Percentiles rank a stretch among this genome's conserved stretches.
Conservation (phyloP, 92 coral and sea anemone genomes). For the Palythoa grandis region DNA sequence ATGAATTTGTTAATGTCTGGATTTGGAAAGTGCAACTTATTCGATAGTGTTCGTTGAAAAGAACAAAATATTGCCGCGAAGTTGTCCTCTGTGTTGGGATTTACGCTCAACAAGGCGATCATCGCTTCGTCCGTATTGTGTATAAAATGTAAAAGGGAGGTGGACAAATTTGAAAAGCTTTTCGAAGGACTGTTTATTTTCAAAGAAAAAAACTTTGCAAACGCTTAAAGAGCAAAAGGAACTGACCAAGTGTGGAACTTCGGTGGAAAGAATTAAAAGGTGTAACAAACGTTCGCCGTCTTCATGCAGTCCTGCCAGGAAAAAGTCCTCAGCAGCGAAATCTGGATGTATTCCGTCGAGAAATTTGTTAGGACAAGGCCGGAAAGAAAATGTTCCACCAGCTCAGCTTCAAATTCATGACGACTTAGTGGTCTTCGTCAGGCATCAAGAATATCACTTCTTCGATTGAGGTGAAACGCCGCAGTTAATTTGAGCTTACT, state of each 20-base stretch:
- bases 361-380: neutral
- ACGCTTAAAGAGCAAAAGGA: neutral
- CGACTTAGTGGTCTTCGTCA: neutral
- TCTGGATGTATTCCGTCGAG: neutral
- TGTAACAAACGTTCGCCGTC: neutral
- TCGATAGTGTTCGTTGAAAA: constrained; percentile 13
- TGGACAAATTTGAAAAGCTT: neutral
- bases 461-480: too few species aligned
- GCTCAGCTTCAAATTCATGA: neutral
- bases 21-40: constrained; percentile 28
- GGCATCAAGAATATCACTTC: neutral
- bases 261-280: neutral
- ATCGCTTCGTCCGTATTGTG: neutral
- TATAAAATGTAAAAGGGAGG: neutral
- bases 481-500: too few species aligned
- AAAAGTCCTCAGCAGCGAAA: too few species aligned
- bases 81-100: constrained; percentile 44
- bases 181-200: neutral
- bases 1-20: too few species aligned
- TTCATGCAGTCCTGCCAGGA: neutral
- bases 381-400: too few species aligned
- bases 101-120: constrained; percentile 10
- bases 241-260: neutral
- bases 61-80: constrained; percentile 35
- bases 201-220: neutral